Conservation (phyloP, 2,888 invertebrate species). For the Aleiodes testaceus region DNA sequence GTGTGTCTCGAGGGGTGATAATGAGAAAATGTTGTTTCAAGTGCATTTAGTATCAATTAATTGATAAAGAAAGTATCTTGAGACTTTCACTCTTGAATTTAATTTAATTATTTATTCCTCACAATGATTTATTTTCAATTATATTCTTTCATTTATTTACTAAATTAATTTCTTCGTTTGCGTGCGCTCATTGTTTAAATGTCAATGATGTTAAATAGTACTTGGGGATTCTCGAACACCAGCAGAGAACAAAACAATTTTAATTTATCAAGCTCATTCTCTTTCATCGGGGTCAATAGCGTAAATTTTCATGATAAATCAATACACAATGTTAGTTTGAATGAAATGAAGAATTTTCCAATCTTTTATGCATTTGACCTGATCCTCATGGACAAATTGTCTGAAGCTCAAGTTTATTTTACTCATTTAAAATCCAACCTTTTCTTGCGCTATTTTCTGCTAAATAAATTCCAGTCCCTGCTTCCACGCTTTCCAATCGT, state of each 20-base stretch:
- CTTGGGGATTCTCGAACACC: conserved; percentile 22
- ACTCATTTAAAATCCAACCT: not conserved
- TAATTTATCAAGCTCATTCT: conserved; percentile 29
- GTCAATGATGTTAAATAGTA: too few relatives aligned
- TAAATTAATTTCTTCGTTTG: too few relatives aligned
- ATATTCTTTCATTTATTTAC: too few relatives aligned
- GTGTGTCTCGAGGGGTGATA: too few relatives aligned
- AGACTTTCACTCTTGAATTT: too few relatives aligned
- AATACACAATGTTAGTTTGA: not conserved
- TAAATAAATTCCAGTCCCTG: not conserved
- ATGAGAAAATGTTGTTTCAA: too few relatives aligned
- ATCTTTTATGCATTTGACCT: not conserved
- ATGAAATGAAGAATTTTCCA: not conserved
- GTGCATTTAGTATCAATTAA: too few relatives aligned
- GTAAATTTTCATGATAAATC: conserved; percentile 10
- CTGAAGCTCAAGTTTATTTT: not conserved
- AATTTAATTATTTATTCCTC: too few relatives aligned
- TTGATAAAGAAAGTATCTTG: too few relatives aligned
- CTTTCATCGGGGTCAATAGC: conserved; percentile 29
- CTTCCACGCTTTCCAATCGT: conserved; percentile 7
- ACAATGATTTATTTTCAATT: too few relatives aligned
- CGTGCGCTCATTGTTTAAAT: too few relatives aligned
- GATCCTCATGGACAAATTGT: not conserved
- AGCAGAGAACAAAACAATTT: conserved; percentile 34
- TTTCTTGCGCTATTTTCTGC: not conserved